A percentile compares a stretch with the other conserved stretches of the same genome.
Evolutionary conservation across 2,797 vertebrate genomes (phyloP).

Genomic region (Emydoidea blandingii): DNA sequence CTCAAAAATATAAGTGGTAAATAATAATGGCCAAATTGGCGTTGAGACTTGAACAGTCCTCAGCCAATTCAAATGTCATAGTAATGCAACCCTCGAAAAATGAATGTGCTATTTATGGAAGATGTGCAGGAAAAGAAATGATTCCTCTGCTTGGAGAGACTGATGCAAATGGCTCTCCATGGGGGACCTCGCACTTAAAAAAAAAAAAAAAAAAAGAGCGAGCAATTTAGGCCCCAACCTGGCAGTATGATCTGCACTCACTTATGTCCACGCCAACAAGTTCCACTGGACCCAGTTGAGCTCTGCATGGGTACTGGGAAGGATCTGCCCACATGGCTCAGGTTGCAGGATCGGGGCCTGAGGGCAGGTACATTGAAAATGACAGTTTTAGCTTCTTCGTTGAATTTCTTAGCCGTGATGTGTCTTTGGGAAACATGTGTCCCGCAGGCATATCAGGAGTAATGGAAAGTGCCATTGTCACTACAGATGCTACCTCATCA

Average conservation of each 20-base stretch:
- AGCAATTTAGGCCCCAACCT: neutral
- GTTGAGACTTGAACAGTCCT: slow-evolving; percentile 47
- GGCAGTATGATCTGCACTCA: rapidly evolving
- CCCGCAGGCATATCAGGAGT: slow-evolving; percentile 63
- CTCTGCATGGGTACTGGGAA: neutral
- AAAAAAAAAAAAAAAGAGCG: neutral
- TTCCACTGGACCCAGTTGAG: neutral
- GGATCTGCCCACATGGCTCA: neutral
- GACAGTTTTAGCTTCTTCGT: slow-evolving; percentile 18
- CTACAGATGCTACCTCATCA: slow-evolving; percentile 69
- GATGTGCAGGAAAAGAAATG: neutral
- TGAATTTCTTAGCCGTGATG: slow-evolving; percentile 61
- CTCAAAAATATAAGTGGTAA: neutral
- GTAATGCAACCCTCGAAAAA: slow-evolving; percentile 13
- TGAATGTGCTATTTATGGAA: slow-evolving; percentile 6
- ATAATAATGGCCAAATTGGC: slow-evolving; percentile 17
- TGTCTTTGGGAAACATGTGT: slow-evolving; percentile 63
- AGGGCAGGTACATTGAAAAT: slow-evolving; percentile 24
- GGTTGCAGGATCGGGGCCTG: neutral
- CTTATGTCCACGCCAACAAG: rapidly evolving
- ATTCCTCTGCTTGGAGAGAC: neutral
- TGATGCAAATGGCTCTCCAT: neutral
- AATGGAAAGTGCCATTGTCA: slow-evolving; percentile 74
- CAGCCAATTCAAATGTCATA: slow-evolving; percentile 68
- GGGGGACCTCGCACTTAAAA: neutral